Evolutionary conservation across 2,797 vertebrate genomes (phyloP).

Genomic region (Spondyliosoma cantharus): DNA sequence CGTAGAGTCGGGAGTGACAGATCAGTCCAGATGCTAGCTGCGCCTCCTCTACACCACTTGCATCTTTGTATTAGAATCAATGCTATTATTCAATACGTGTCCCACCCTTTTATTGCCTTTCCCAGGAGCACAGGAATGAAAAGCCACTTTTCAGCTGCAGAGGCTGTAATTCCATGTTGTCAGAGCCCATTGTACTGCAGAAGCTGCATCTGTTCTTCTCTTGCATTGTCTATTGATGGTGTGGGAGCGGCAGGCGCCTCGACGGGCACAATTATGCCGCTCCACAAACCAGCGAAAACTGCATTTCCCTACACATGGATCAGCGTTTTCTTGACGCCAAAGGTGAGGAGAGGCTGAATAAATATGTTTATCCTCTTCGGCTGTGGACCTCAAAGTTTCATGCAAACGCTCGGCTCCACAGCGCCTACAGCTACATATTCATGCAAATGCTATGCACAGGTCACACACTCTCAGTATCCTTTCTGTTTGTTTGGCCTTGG

Average conservation of each 20-base stretch:
- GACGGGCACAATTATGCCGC: conserved; percentile 72
- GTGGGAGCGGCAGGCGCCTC: conserved; percentile 69
- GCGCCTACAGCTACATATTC: conserved; percentile 57
- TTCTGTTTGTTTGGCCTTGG: conserved; percentile 68
- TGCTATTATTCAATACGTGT: conserved; percentile 63
- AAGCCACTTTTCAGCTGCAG: conserved; percentile 72
- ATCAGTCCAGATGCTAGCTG: conserved; percentile 59
- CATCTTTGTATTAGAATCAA: conserved; percentile 59
- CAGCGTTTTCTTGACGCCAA: conserved; percentile 66
- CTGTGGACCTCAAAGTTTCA: conserved; percentile 56
- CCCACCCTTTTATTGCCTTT: conserved; percentile 61
- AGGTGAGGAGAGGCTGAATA: conserved; percentile 68
- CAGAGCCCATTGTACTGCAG: conserved; percentile 75
- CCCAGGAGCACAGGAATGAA: conserved; percentile 64
- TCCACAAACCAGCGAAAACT: conserved; percentile 57
- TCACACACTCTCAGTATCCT: conserved; percentile 50
- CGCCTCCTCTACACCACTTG: conserved; percentile 40
- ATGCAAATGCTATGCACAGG: conserved; percentile 69
- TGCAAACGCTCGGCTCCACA: conserved; percentile 47
- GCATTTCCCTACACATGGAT: conserved; percentile 60
- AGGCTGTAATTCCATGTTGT: conserved; percentile 79
- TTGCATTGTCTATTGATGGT: conserved; percentile 71
- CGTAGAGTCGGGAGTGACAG: conserved; percentile 31
- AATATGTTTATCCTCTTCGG: conserved; percentile 65
- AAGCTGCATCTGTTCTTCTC: conserved; percentile 74